Base-by-base conservation (phyloP, 2,888 invertebrate genomes). In the Tenthredo scrophulariae region DNA sequence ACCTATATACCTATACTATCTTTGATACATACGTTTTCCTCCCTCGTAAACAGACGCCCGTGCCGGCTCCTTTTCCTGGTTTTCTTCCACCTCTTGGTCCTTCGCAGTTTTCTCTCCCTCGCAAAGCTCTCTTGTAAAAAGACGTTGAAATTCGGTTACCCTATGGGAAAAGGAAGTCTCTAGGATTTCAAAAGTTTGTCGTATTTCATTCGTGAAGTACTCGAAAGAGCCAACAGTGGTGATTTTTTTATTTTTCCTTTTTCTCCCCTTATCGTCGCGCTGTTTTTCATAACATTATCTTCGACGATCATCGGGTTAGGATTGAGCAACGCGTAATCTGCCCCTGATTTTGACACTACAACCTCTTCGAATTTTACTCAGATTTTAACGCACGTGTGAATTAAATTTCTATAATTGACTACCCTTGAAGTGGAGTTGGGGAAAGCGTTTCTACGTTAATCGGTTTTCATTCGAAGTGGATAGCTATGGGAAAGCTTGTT, bases 71-170 rank as follows among this genome's bases (percentile, higher is more conserved):
- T 58, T 80, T 80, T 62, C 26, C 37, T 33, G 33, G n/a, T 10
- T 80, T 58, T 40, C 58, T 15, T 22, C 15, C 15, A 26, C n/a
- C 40, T 62, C 22, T 26, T 15, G 58, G 58, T 62, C 37, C 62
- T 62, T 62, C 37, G 33, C 18, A 10, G 33, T 9, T 37, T 62
- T 62, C n/a, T 40, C 22, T 26, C 22, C 80, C 58, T 62, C 15
- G 62, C 9, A 13, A 62, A 62, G 43, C 22, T 43, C 43, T 43
- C 22, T 40, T 26, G 26, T 26, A 29, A 50, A 77, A 77, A 50
- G 46, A 29, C 77, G 77, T 62, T 40, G 62, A 62, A 80, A 80
- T 80, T 80, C 58, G 40, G 80, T 80, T 80, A 62, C 58, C 54
- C 79, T 54, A 26, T 22, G 40, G 62, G 40, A 29, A 22, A 62